These are phyloP conservation scores for Euproctis similis DNA, from an alignment of 2,888 invertebrate genomes.

Conservation along the genomic window DNA sequence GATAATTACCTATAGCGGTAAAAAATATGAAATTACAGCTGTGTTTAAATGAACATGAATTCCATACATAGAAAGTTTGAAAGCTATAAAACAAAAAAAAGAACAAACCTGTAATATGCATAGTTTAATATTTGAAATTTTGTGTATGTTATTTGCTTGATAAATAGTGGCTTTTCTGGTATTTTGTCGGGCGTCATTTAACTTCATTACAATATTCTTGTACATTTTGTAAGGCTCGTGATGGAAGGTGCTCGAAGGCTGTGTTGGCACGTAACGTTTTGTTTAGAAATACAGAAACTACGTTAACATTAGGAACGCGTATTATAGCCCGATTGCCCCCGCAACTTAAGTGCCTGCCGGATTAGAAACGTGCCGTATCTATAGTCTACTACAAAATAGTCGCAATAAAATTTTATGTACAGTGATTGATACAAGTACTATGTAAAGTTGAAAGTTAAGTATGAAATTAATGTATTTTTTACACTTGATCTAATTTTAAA, in stretches of 20 bases:
- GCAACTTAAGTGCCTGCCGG: constrained; percentile 68
- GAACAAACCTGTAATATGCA: constrained; percentile 30
- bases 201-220: constrained; percentile 26
- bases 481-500: no score
- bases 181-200: constrained; percentile 23
- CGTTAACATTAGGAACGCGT: constrained; percentile 57
- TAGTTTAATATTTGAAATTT: constrained; percentile 18
- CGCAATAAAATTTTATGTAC: no score
- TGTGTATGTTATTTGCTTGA: constrained; percentile 21
- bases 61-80: constrained; percentile 31
- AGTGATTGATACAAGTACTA: no score
- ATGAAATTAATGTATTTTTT: no score
- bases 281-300: constrained; percentile 55
- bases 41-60: constrained; percentile 24
- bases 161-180: constrained; percentile 21
- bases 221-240: constrained; percentile 20
- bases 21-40: constrained; percentile 25
- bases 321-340: constrained; percentile 64
- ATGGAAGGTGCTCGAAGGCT: constrained; percentile 25
- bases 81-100: constrained; percentile 15
- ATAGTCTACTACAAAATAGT: constrained; percentile 40
- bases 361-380: constrained; percentile 55
- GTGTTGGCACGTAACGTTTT: constrained; percentile 36
- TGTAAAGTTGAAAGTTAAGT: no score
- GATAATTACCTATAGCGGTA: constrained; percentile 24